Conservation (phyloP, 2,888 invertebrate genomes). For the Beris morrisii region DNA sequence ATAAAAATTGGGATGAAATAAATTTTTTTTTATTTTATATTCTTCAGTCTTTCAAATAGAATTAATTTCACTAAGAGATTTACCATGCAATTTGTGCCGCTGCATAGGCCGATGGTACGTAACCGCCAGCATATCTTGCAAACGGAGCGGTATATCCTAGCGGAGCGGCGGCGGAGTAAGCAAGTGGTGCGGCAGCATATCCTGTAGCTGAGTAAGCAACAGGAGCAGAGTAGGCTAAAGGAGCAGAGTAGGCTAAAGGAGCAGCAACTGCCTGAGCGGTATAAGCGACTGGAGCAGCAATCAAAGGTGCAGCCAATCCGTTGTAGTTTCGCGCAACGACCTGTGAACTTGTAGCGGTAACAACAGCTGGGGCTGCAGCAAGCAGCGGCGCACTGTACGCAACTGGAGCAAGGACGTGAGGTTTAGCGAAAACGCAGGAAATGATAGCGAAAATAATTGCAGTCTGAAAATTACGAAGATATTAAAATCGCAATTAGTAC, state of each 20-base stretch:
- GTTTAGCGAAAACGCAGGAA: not conserved
- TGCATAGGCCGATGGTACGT: no score
- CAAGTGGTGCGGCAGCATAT: not conserved
- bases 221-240: conserved; percentile 4
- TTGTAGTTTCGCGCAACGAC: conserved; percentile 63
- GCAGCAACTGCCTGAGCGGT: conserved; percentile 38
- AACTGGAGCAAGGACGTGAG: not conserved
- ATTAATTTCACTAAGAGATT: no score
- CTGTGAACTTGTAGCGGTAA: conserved; percentile 64
- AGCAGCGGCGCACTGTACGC: conserved; percentile 44
- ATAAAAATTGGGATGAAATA: no score
- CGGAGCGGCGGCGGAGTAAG: conserved; percentile 37
- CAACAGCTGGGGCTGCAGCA: conserved; percentile 50
- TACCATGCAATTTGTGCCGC: no score
- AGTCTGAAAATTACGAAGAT: not conserved
- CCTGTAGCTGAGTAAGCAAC: not conserved
- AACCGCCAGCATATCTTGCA: no score
- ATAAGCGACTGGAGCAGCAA: conserved; percentile 48
- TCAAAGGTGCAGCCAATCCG: conserved; percentile 58
- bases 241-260: conserved; percentile 42
- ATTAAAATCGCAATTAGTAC: no score
- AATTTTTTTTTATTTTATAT: no score
- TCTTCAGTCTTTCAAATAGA: no score
- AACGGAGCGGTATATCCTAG: no score
- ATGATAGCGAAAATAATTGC: not conserved